These are phyloP conservation scores for Cryptosula pallasiana DNA, from an alignment of 2,888 invertebrate genomes.

Conservation along the genomic window DNA sequence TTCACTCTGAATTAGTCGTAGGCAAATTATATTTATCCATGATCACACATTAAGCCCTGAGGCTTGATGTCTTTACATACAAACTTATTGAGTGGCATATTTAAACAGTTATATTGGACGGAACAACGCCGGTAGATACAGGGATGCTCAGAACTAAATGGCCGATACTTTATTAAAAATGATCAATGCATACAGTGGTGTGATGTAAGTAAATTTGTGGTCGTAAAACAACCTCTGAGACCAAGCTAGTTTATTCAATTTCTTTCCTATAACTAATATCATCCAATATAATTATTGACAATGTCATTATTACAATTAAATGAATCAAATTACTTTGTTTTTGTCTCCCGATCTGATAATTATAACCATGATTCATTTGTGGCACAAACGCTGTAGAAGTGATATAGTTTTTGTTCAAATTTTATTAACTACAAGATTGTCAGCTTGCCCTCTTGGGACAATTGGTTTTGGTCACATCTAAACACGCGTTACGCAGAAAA, in stretches of 20 bases:
- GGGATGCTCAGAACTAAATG: too few relatives aligned
- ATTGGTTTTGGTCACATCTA: too few relatives aligned
- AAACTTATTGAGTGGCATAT: not conserved
- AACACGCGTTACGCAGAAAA: too few relatives aligned
- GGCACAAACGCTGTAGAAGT: too few relatives aligned
- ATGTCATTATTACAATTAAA: not conserved
- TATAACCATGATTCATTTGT: too few relatives aligned
- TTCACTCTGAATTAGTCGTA: conserved; percentile 19
- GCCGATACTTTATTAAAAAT: not conserved
- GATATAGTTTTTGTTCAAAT: too few relatives aligned
- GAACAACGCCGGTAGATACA: not conserved
- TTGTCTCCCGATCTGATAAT: too few relatives aligned
- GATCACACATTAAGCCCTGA: not conserved
- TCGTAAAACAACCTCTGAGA: not conserved
- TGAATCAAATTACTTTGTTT: not conserved
- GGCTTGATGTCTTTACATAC: not conserved
- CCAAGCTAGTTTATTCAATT: not conserved
- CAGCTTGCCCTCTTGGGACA: not conserved
- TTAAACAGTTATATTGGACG: not conserved
- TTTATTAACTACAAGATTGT: not conserved
- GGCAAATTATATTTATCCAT: conserved; percentile 21
- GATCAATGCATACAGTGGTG: not conserved
- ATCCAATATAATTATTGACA: conserved; percentile 14
- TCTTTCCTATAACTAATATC: not conserved
- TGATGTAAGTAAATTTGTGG: not conserved